These are phyloP conservation scores for Spodoptera picta DNA, from an alignment of 2,888 invertebrate genomes.

Conservation along the genomic window DNA sequence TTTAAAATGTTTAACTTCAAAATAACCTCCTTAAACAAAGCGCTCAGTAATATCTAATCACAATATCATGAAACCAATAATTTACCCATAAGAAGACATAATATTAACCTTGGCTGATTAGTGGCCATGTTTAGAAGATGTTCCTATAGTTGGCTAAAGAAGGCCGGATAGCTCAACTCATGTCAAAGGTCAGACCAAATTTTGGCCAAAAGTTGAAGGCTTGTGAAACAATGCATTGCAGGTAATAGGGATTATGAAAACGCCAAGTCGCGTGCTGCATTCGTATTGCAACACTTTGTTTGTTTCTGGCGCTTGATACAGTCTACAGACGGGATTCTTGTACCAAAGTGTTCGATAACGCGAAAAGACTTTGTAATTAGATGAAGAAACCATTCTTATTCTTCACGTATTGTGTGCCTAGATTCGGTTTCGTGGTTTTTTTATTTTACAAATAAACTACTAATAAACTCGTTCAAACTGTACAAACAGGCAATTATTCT, in stretches of 20 bases:
- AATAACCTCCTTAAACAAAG: not conserved
- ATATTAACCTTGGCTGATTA: conserved; percentile 42
- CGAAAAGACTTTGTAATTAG: conserved; percentile 7
- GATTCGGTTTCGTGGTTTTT: no score
- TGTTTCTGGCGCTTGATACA: conserved; percentile 30
- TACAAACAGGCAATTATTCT: no score
- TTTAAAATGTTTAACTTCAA: no score
- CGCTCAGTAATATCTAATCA: not conserved
- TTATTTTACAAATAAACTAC: no score
- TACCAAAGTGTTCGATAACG: conserved; percentile 12
- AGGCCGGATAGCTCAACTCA: conserved; percentile 35
- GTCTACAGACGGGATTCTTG: conserved; percentile 15
- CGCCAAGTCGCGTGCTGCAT: conserved; percentile 63
- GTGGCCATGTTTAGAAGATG: conserved; percentile 43
- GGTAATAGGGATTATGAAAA: conserved; percentile 60
- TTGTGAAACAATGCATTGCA: conserved; percentile 60
- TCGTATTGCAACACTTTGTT: conserved; percentile 53
- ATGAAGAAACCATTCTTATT: conserved; percentile 9
- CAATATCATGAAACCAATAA: conserved; percentile 24
- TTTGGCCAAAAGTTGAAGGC: conserved; percentile 53
- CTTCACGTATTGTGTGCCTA: not conserved
- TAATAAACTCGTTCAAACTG: no score
- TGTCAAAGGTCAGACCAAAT: conserved; percentile 54
- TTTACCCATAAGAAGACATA: conserved; percentile 28
- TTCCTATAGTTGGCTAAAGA: conserved; percentile 40